These are phyloP conservation scores for Microchrysa polita DNA, from an alignment of 2,888 invertebrate genomes.

Conservation along the genomic window DNA sequence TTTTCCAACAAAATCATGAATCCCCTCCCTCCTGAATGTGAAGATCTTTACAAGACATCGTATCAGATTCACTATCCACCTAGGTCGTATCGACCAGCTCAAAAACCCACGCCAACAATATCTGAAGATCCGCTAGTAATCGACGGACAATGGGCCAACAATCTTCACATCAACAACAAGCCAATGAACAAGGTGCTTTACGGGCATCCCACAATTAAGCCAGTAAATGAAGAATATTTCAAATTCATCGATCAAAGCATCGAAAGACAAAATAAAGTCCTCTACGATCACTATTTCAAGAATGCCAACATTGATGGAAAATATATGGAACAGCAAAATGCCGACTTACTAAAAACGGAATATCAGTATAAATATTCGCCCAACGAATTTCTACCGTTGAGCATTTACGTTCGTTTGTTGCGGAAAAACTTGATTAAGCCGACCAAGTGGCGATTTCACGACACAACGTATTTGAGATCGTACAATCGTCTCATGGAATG, in stretches of 20 bases:
- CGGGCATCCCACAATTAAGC: conserved; percentile 36
- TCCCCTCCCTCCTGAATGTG: conserved; percentile 39
- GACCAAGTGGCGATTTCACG: conserved; percentile 52
- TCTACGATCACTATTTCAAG: conserved; percentile 52
- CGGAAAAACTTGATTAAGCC: conserved; percentile 47
- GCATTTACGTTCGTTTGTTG: conserved; percentile 48
- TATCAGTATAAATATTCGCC: conserved; percentile 54
- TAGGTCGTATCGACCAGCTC: neutral
- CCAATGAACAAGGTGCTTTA: conserved; percentile 10
- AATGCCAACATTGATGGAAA: conserved; percentile 49
- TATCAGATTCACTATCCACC: conserved; percentile 25
- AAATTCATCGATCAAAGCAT: conserved; percentile 32
- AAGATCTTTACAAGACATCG: conserved; percentile 32
- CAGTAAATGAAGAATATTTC: conserved; percentile 42
- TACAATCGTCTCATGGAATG: conserved; percentile 56
- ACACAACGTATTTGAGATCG: conserved; percentile 57
- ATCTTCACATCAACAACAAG: conserved; percentile 43
- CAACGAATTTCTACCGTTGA: conserved; percentile 53
- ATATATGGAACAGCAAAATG: conserved; percentile 48
- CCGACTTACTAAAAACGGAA: conserved; percentile 50
- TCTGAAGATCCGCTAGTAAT: conserved; percentile 43
- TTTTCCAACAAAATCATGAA: conserved; percentile 42
- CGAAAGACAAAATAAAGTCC: conserved; percentile 49
- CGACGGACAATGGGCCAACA: conserved; percentile 41
- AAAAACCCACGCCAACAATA: neutral